Percentiles rank a stretch among this genome's conserved stretches.
Conservation (phyloP, 2,888 invertebrate genomes). For the Apodemia duryi region DNA sequence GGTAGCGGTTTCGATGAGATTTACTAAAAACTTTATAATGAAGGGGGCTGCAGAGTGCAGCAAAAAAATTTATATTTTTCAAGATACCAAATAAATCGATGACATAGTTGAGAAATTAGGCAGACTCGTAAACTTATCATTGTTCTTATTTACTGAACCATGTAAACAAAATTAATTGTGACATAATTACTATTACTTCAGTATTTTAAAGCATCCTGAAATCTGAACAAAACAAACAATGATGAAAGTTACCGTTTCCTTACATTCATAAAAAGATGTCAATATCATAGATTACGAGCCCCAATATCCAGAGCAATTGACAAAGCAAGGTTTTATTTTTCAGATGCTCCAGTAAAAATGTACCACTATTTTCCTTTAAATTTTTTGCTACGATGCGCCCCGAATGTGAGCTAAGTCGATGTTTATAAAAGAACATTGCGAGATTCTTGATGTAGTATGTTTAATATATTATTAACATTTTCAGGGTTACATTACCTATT, state of each 20-base stretch:
- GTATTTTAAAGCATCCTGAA: too few species aligned
- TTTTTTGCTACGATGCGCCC: slow-evolving; percentile 22
- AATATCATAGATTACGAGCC: slow-evolving; percentile 15
- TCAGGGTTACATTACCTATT: slow-evolving; percentile 36
- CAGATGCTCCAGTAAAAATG: slow-evolving; percentile 19
- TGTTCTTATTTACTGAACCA: too few species aligned
- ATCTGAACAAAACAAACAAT: neutral
- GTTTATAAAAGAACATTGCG: slow-evolving; percentile 34
- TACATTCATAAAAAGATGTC: neutral
- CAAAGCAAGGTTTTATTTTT: slow-evolving; percentile 14
- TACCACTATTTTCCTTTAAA: slow-evolving; percentile 22
- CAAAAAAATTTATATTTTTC: too few species aligned
- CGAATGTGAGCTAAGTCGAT: slow-evolving; percentile 23
- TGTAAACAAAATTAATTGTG: too few species aligned
- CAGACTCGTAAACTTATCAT: too few species aligned
- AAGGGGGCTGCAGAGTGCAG: too few species aligned
- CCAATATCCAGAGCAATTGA: slow-evolving; percentile 18
- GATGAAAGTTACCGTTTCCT: too few species aligned
- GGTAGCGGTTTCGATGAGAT: too few species aligned
- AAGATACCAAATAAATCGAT: too few species aligned
- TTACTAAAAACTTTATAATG: too few species aligned
- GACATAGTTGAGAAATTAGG: too few species aligned
- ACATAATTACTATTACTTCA: too few species aligned
- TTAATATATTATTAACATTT: slow-evolving; percentile 43
- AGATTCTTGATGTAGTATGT: slow-evolving; percentile 23